Evolutionary conservation across 2,888 invertebrate genomes (phyloP).

Genomic region (Chymomyza amoena): DNA sequence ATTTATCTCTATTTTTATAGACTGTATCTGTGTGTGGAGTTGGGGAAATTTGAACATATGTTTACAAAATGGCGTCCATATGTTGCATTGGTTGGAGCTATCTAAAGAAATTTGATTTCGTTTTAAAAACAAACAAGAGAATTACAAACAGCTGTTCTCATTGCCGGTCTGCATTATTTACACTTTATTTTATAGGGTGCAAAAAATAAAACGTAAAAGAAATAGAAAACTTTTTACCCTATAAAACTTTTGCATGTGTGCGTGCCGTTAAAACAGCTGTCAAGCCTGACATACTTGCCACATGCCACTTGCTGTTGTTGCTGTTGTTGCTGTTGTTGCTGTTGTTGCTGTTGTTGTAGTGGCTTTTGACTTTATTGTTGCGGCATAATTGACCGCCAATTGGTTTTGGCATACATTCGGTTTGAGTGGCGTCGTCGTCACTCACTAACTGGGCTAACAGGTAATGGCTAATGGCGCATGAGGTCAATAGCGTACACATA

Average conservation of each 20-base stretch:
- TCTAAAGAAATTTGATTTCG: neutral
- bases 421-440: neutral
- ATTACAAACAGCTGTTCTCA: neutral
- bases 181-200: neutral
- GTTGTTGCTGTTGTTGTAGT: neutral
- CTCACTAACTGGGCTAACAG: neutral
- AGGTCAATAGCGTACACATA: neutral
- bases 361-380: neutral
- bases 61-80: neutral
- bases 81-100: neutral
- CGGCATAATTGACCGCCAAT: conserved; percentile 40
- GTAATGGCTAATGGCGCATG: neutral
- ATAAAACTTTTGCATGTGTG: conserved; percentile 7
- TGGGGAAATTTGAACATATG: neutral
- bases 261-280: conserved; percentile 4
- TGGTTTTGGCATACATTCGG: neutral
- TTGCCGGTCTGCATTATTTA: neutral
- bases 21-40: neutral
- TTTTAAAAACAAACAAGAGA: neutral
- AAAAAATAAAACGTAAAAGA: too few relatives aligned
- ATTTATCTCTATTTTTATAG: conserved; percentile 41
- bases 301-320: neutral
- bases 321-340: neutral
- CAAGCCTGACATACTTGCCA: neutral
- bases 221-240: neutral